These are phyloP conservation scores for Drosophila imparisetae DNA, from an alignment of 2,888 invertebrate species.

Conservation along the genomic window DNA sequence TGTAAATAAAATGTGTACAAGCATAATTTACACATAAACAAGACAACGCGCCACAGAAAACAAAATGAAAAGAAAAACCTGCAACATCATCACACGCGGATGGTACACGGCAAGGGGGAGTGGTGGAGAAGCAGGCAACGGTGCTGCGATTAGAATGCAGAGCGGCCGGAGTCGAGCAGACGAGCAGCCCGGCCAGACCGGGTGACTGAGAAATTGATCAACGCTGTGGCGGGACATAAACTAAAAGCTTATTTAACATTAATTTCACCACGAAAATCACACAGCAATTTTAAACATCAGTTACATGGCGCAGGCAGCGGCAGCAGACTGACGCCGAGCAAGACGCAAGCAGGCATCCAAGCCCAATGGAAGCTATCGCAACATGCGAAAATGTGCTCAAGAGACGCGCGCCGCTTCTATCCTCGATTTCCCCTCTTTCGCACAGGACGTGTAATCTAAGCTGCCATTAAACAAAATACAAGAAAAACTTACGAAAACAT, in stretches of 20 bases:
- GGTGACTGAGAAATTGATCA: slow-evolving; percentile 80
- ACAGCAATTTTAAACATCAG: slow-evolving; percentile 79
- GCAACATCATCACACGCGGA: slow-evolving; percentile 57
- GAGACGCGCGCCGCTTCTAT: slow-evolving; percentile 12
- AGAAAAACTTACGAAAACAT: slow-evolving; percentile 81
- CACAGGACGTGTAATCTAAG: slow-evolving; percentile 73
- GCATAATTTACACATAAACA: slow-evolving; percentile 80
- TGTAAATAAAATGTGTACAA: slow-evolving; percentile 79
- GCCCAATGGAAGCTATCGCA: slow-evolving; percentile 63
- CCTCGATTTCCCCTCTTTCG: slow-evolving; percentile 31
- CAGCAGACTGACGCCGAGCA: slow-evolving; percentile 1
- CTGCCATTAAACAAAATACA: slow-evolving; percentile 81
- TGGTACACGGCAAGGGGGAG: slow-evolving; percentile 14
- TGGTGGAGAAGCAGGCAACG: slow-evolving; percentile 18
- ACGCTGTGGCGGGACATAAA: slow-evolving; percentile 80
- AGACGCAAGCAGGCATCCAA: slow-evolving; percentile 21
- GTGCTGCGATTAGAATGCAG: slow-evolving; percentile 62
- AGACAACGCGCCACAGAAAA: slow-evolving; percentile 54
- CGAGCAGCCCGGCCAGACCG: slow-evolving; percentile 45
- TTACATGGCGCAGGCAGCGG: slow-evolving; percentile 61
- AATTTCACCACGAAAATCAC: slow-evolving; percentile 82
- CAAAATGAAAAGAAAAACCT: slow-evolving; percentile 43
- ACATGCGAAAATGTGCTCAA: slow-evolving; percentile 66
- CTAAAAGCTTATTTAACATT: slow-evolving; percentile 81
- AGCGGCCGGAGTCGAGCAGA: slow-evolving; percentile 39